A percentile compares a stretch with the other conserved stretches of the same genome.
phyloP scores from a whole-genome alignment of 1,140 invertebrate species.

The Tribolium madens region DNA sequence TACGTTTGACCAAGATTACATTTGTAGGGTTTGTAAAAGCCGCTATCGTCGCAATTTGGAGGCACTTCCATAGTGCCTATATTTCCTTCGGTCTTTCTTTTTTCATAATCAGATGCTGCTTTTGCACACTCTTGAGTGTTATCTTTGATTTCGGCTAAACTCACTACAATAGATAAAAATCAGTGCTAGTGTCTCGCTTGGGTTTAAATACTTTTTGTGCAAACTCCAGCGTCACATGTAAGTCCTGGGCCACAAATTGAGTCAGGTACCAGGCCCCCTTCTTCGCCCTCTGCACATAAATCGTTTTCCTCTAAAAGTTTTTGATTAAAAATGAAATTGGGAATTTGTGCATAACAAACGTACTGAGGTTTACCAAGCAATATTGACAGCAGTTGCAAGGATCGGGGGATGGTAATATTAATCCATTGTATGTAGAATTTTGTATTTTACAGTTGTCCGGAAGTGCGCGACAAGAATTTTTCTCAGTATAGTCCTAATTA shows the following conservation, averaged over 20 bases:
- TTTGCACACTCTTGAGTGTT: conserved; percentile 59
- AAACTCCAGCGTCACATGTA: conserved; percentile 58
- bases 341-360: conserved; percentile 9
- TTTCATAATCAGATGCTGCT: conserved; percentile 62
- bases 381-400: conserved; percentile 72
- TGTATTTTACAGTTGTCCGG: conserved; percentile 65
- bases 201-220: conserved; percentile 55
- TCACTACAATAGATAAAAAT: conserved; percentile 50
- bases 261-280: conserved; percentile 56
- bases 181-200: too few species aligned
- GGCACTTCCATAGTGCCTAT: conserved; percentile 64
- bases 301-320: conserved; percentile 61
- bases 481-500: conserved; percentile 14
- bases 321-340: neutral
- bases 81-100: conserved; percentile 55
- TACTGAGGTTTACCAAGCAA: conserved; percentile 68
- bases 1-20: conserved; percentile 74
- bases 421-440: conserved; percentile 68
- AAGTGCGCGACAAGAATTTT: conserved; percentile 59
- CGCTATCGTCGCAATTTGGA: conserved; percentile 70
- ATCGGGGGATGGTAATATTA: conserved; percentile 67
- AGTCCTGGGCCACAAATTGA: conserved; percentile 66
- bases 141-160: conserved; percentile 11
- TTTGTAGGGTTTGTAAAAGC: conserved; percentile 66
- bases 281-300: conserved; percentile 62